Percentiles rank a stretch among this genome's conserved stretches.
Conservation (phyloP, 2,113 vertebrate genomes). For the Melanostigma gelatinosum region DNA sequence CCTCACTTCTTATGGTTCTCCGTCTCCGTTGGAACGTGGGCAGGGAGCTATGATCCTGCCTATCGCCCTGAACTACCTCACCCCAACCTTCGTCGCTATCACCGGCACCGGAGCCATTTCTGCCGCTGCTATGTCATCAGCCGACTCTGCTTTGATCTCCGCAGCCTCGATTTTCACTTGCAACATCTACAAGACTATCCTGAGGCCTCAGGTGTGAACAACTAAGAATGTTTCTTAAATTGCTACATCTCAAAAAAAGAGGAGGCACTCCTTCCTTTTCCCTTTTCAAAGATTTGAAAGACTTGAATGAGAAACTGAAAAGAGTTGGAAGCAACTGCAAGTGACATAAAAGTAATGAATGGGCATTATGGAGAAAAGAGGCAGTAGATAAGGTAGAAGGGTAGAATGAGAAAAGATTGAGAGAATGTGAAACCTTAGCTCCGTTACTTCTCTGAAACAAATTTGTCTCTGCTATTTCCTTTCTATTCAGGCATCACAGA, state of each 20-base stretch:
- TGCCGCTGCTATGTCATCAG: constrained; percentile 68
- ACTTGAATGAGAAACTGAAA: too few species aligned
- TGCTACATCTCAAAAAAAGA: background rate
- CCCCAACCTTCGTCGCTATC: constrained; percentile 47
- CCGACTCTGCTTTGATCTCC: constrained; percentile 71
- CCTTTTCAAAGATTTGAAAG: too few species aligned
- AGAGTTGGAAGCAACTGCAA: too few species aligned
- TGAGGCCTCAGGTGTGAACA: constrained; percentile 40
- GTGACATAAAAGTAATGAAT: background rate
- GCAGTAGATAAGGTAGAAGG: background rate
- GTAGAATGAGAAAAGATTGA: background rate
- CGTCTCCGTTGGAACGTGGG: constrained; percentile 41
- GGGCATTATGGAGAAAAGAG: background rate
- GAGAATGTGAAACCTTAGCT: background rate
- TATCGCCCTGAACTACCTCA: constrained; percentile 49
- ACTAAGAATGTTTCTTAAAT: background rate
- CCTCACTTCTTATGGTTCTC: constrained; percentile 46
- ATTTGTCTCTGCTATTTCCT: background rate
- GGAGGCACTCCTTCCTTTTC: too few species aligned
- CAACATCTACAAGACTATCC: constrained; percentile 61
- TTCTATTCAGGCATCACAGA: constrained; percentile 78
- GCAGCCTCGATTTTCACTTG: constrained; percentile 64
- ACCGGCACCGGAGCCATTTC: constrained; percentile 55
- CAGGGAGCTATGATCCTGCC: constrained; percentile 45
- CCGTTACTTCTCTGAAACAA: too few species aligned